Conservation (phyloP, 2,113 vertebrate species). For the Macrotus californicus region DNA sequence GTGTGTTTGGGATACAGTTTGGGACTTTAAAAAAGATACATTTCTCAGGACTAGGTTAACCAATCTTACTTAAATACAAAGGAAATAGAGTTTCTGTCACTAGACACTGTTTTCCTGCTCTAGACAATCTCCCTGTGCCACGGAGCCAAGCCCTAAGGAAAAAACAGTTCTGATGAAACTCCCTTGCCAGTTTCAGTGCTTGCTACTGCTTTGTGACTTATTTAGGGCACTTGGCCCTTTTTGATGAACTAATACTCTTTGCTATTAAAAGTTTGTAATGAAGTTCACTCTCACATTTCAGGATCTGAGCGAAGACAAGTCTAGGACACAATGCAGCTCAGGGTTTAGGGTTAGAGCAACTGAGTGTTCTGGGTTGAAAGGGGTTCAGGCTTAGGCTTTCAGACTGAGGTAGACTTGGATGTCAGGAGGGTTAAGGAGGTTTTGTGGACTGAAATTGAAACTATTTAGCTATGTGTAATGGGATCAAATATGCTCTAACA, state of each 20-base stretch:
- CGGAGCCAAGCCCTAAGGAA: background rate
- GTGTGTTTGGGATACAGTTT: constrained; percentile 19
- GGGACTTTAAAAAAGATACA: background rate
- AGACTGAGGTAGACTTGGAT: background rate
- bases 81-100: background rate
- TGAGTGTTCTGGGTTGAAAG: background rate
- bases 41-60: background rate
- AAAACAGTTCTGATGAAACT: constrained; percentile 4
- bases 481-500: background rate
- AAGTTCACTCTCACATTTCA: background rate
- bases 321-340: background rate
- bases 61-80: background rate
- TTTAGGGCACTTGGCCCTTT: background rate
- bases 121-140: background rate
- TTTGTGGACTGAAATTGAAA: background rate
- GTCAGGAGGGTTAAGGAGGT: background rate
- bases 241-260: constrained; percentile 17
- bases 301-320: background rate
- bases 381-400: background rate
- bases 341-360: background rate
- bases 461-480: background rate
- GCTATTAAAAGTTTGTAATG: background rate
- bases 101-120: background rate
- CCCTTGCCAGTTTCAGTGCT: background rate
- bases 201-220: background rate